These are phyloP conservation scores for Lithophane semibrunnea DNA, from an alignment of 2,888 invertebrate genomes.

Conservation along the genomic window DNA sequence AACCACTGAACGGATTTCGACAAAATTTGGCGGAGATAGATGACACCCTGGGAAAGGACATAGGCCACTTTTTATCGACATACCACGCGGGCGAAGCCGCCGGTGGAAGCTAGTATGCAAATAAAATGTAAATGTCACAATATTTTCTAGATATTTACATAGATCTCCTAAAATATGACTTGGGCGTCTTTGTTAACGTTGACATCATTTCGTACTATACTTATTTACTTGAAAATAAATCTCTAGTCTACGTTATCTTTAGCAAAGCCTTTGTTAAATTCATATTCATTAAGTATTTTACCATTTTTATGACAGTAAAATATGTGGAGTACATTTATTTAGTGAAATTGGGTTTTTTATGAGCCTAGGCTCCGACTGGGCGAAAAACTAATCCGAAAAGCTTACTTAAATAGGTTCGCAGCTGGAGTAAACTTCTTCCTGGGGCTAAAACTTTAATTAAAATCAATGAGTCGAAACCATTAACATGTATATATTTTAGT, in stretches of 20 bases:
- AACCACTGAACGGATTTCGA: no score
- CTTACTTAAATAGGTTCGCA: neutral
- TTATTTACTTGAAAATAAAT: slow-evolving; percentile 13
- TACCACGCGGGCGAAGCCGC: no score
- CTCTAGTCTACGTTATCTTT: neutral
- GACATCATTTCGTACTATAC: neutral
- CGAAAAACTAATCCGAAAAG: neutral
- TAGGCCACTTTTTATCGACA: no score
- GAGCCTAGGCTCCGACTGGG: neutral
- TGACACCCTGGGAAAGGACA: no score
- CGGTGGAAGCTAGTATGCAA: no score
- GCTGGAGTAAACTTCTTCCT: no score
- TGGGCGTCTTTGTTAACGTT: neutral
- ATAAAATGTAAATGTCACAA: neutral
- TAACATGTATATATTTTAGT: neutral
- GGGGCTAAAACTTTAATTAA: slow-evolving; percentile 9
- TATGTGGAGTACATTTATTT: slow-evolving; percentile 2
- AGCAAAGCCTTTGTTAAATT: neutral
- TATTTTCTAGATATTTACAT: neutral
- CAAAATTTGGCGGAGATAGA: no score
- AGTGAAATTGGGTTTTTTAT: neutral
- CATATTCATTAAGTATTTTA: slow-evolving; percentile 34
- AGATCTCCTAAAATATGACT: slow-evolving; percentile 2
- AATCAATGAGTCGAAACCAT: neutral
- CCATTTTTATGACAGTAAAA: slow-evolving; percentile 28